These are phyloP conservation scores for Chrosomus eos DNA, from an alignment of 2,797 vertebrate genomes.

Conservation along the genomic window DNA sequence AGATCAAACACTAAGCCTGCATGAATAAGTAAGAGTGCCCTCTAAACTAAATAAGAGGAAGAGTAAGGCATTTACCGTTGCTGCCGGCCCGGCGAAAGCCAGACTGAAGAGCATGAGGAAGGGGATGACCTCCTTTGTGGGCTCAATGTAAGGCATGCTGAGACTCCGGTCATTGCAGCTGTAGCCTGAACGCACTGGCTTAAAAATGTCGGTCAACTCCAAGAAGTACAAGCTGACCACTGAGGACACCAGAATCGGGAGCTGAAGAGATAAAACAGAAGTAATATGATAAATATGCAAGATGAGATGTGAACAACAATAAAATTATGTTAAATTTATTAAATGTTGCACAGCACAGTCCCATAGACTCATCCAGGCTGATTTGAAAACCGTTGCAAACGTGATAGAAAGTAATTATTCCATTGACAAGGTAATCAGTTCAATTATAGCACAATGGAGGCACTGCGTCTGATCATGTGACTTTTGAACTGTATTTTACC, in stretches of 20 bases:
- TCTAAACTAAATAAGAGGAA: background rate
- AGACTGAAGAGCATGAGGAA: constrained; percentile 95
- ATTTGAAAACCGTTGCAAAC: background rate
- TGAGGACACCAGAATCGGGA: constrained; percentile 94
- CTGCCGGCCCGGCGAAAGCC: constrained; percentile 91
- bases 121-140: constrained; percentile 90
- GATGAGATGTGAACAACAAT: background rate
- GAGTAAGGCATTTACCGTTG: constrained; percentile 78
- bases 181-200: constrained; percentile 95
- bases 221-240: constrained; percentile 97
- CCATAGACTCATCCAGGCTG: background rate
- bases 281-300: background rate
- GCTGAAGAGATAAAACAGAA: constrained; percentile 65
- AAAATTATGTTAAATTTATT: background rate
- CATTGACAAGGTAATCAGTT: background rate
- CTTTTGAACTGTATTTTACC: background rate
- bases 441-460: background rate
- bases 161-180: constrained; percentile 96
- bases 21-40: constrained; percentile 11
- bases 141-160: constrained; percentile 95
- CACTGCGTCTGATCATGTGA: constrained; percentile 3
- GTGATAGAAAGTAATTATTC: background rate
- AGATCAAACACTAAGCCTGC: constrained; percentile 24
- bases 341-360: background rate
- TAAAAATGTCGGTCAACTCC: constrained; percentile 96